Base-by-base conservation (phyloP, 1,140 invertebrate species). In the Drosophila sulfurigaster region DNA sequence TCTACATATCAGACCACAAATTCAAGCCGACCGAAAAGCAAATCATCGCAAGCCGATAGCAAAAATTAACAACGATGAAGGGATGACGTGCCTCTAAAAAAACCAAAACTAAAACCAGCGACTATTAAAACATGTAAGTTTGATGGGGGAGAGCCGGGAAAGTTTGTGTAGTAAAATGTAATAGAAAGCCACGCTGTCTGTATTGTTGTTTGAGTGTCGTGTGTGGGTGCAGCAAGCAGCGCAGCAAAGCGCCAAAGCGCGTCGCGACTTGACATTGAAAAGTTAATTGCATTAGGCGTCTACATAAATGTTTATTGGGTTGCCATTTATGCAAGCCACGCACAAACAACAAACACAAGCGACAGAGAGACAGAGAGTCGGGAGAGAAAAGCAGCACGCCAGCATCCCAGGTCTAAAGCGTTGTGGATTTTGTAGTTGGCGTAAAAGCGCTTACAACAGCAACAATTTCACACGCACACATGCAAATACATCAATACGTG, bases 301-400 rank as follows among this genome's bases (percentile, higher is more conserved):
- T 71, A 25, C 46, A 48, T 32, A 77, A 79, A 79, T 79, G 81
- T 82, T 72, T 77, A 70, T 79, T 83, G 81, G 81, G 81, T 83
- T 73, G 28, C 43, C 48, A 51, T 76, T 79, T 67, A 82, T 83
- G 80, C 80, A 79, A 82, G 69, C 64, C 74, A 78, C 74, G 78
- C 78, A 78, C 74, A 82, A 78, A 68, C 69, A 77, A 70, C 54
- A 59, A 73, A 71, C 38, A 65, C 52, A 52, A 46, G 57, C 52
- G 43, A 28, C 56, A 63, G 38, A 32, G 35, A 51, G 43, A 66
- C 72, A 76, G 67, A 63, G 64, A 43, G 64, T 43, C 16, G 60
- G 43, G 13, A 64, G 58, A 57, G 62, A 43, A 41, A 65, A 51
- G 25, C 41, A 69, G 15, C 30, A 25, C 20, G 38, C 38, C 73